Evolutionary conservation across 2,113 vertebrate species (phyloP).

Genomic region (Phrynosoma platyrhinos): DNA sequence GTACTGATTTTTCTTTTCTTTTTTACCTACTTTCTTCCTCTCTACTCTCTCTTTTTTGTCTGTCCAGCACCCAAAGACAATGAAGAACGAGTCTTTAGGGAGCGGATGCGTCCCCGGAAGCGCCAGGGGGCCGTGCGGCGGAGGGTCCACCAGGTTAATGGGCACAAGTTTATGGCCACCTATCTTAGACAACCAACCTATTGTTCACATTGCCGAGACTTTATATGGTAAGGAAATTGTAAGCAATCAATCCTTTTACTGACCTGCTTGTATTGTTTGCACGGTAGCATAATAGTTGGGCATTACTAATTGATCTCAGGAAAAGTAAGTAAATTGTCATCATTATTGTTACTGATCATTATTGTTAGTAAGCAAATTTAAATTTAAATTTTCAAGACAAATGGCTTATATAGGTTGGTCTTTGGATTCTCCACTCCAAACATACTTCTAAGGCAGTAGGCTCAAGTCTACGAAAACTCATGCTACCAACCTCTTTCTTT

Average conservation of each 20-base stretch:
- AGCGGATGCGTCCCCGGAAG: conserved; percentile 93
- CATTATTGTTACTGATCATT: background rate
- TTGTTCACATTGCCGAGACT: conserved; percentile 97
- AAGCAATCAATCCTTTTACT: background rate
- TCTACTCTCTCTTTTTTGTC: conserved; percentile 33
- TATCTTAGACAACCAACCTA: conserved; percentile 98
- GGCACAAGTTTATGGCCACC: conserved; percentile 99
- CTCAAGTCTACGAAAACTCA: too few species aligned
- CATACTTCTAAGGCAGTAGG: too few species aligned
- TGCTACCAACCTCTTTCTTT: too few species aligned
- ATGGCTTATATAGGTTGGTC: too few species aligned
- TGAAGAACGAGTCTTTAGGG: conserved; percentile 96
- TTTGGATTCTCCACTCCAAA: too few species aligned
- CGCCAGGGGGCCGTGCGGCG: conserved; percentile 95
- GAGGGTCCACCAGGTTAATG: conserved; percentile 97
- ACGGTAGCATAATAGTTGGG: background rate
- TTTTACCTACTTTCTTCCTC: conserved; percentile 24
- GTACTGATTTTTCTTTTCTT: background rate
- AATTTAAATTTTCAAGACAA: too few species aligned
- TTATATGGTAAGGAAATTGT: conserved; percentile 89
- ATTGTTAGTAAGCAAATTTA: too few species aligned
- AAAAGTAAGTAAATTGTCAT: background rate
- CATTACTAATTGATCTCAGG: background rate
- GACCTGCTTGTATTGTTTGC: background rate
- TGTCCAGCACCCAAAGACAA: conserved; percentile 89